A percentile compares a stretch with the other conserved stretches of the same genome.
phyloP scores from a whole-genome alignment of 2,113 vertebrate genomes.

The Melanerpes formicivorus region DNA sequence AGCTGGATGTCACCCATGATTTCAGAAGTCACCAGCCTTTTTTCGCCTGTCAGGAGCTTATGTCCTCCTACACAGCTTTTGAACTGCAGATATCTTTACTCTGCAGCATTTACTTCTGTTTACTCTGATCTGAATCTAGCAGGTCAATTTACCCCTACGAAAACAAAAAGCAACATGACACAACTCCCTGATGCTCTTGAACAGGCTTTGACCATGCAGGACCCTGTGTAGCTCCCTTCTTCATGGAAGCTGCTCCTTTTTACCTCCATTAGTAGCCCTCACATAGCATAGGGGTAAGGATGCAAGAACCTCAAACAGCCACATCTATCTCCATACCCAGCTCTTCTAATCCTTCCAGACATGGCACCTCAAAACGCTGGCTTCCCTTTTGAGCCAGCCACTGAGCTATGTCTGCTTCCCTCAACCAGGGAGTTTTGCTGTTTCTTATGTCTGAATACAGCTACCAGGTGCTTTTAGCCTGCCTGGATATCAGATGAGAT shows the following conservation, averaged over 20 bases:
- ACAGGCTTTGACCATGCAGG: neutral
- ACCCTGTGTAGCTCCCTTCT: neutral
- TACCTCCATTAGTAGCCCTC: neutral
- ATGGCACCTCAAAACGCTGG: neutral
- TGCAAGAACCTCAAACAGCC: neutral
- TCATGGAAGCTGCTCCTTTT: neutral
- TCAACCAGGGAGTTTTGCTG: neutral
- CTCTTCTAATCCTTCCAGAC: neutral
- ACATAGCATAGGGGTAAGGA: neutral
- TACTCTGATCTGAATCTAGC: neutral
- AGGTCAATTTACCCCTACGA: rapidly evolving
- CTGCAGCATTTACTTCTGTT: neutral
- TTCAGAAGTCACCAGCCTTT: neutral
- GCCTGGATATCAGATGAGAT: neutral
- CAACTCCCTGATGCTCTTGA: neutral
- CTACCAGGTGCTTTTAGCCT: neutral
- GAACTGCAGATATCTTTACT: neutral
- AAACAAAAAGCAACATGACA: neutral
- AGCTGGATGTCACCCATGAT: neutral
- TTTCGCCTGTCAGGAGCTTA: slow-evolving; percentile 24
- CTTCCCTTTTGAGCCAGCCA: no score
- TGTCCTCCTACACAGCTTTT: slow-evolving; percentile 18
- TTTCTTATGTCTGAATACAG: neutral
- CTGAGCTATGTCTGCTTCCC: rapidly evolving
- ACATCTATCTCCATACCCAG: rapidly evolving